A percentile compares a stretch with the other conserved stretches of the same genome.
phyloP scores from a whole-genome alignment of 2,113 vertebrate species.

The Loxodonta africana region DNA sequence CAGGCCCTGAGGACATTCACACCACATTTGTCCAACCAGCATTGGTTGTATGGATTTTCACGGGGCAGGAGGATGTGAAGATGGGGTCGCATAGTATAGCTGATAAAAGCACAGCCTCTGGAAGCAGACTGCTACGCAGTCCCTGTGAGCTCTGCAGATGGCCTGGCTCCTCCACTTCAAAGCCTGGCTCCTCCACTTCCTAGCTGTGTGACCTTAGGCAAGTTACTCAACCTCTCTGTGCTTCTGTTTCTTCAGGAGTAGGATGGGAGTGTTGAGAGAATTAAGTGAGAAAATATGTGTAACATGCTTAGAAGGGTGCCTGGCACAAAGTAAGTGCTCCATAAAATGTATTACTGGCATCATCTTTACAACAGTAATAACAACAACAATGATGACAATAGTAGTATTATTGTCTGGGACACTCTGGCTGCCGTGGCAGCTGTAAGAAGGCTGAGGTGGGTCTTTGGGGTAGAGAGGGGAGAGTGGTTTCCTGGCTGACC shows the following conservation, averaged over 20 bases:
- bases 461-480: not conserved
- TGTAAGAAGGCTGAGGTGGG: not conserved
- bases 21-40: not conserved
- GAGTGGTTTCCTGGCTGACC: not conserved
- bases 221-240: constrained; percentile 1
- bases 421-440: not conserved
- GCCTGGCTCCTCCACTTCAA: not conserved
- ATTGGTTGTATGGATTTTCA: not conserved
- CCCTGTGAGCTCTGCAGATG: not conserved
- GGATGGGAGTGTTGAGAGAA: not conserved
- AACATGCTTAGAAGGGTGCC: not conserved
- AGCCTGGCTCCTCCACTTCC: not conserved
- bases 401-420: not conserved
- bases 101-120: not conserved
- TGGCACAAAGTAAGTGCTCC: not conserved
- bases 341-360: not conserved
- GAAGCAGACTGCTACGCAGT: not conserved
- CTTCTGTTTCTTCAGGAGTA: not conserved
- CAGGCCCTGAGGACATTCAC: not conserved
- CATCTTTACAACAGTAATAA: not conserved
- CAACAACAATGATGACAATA: accelerated
- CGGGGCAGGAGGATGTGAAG: not conserved
- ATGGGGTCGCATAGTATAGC: accelerated
- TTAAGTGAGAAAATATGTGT: not conserved
- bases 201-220: not conserved